Percentiles rank a stretch among this genome's conserved stretches.
Conservation (phyloP, 2,888 invertebrate genomes). For the Laspeyria flexula region DNA sequence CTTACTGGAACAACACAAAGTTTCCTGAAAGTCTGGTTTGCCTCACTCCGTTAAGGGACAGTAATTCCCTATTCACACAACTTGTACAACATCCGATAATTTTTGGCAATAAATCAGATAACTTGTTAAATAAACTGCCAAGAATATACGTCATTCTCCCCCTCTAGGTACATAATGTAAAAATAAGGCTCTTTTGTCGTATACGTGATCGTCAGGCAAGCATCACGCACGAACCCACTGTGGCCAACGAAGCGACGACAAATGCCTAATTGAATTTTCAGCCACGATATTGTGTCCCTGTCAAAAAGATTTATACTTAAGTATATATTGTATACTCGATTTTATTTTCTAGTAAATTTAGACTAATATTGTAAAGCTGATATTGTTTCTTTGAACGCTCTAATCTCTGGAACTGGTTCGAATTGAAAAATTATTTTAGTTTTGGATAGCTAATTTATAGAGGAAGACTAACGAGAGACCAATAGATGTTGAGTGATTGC, state of each 20-base stretch:
- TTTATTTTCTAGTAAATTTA: too few relatives aligned
- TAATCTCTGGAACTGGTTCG: too few relatives aligned
- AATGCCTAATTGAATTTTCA: conserved; percentile 81
- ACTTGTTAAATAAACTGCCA: conserved; percentile 46
- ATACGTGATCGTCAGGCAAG: conserved; percentile 54
- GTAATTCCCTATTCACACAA: conserved; percentile 39
- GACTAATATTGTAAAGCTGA: too few relatives aligned
- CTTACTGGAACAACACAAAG: conserved; percentile 22
- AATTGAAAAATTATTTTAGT: too few relatives aligned
- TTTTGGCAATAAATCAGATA: conserved; percentile 54
- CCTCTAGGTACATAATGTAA: conserved; percentile 57
- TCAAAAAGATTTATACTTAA: conserved; percentile 65
- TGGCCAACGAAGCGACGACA: conserved; percentile 69
- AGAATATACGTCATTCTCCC: conserved; percentile 33
- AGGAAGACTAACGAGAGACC: too few relatives aligned
- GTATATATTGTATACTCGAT: conserved; percentile 28
- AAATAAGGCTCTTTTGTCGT: conserved; percentile 61
- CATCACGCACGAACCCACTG: conserved; percentile 68
- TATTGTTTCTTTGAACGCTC: too few relatives aligned
- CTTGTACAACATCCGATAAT: conserved; percentile 38
- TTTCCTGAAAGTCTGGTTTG: conserved; percentile 10
- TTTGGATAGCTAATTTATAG: too few relatives aligned
- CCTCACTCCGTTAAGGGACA: conserved; percentile 24
- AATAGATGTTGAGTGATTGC: too few relatives aligned
- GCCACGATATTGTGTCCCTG: conserved; percentile 61